A percentile compares a stretch with the other conserved stretches of the same genome.
phyloP scores from a whole-genome alignment of 2,113 vertebrate species.

The Psilopsiagon aurifrons region DNA sequence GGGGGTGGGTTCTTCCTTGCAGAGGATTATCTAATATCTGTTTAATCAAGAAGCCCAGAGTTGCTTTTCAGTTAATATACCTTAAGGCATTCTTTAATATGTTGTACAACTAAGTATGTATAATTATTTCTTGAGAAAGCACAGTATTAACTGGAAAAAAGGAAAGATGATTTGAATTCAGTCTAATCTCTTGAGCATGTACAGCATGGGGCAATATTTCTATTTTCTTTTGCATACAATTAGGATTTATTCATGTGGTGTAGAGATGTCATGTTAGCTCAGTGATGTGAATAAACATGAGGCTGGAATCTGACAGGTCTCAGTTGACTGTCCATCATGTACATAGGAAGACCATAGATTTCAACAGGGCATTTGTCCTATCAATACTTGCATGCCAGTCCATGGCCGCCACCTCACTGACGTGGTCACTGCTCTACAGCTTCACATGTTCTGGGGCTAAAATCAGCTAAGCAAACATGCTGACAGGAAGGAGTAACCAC shows the following conservation, averaged over 20 bases:
- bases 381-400: background rate
- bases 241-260: background rate
- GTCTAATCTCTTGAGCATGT: constrained; percentile 43
- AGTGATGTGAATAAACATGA: constrained; percentile 7
- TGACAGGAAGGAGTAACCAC: background rate
- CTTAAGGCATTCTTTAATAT: constrained; percentile 24
- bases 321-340: background rate
- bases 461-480: background rate
- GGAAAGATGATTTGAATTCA: constrained; percentile 1
- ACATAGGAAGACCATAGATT: background rate
- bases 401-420: background rate
- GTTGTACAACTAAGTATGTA: background rate
- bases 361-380: background rate
- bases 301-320: background rate
- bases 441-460: background rate
- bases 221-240: constrained; percentile 12
- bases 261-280: background rate
- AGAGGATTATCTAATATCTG: background rate
- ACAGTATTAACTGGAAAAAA: background rate
- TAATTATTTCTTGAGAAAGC: constrained; percentile 35
- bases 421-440: background rate
- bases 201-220: background rate
- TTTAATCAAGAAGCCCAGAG: constrained; percentile 8
- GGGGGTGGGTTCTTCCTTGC: background rate
- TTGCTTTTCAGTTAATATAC: constrained; percentile 18